Percentiles rank a stretch among this genome's conserved stretches.
Evolutionary conservation across 1,140 invertebrate genomes (phyloP).

Genomic region (Thalassaphorura encarpata): DNA sequence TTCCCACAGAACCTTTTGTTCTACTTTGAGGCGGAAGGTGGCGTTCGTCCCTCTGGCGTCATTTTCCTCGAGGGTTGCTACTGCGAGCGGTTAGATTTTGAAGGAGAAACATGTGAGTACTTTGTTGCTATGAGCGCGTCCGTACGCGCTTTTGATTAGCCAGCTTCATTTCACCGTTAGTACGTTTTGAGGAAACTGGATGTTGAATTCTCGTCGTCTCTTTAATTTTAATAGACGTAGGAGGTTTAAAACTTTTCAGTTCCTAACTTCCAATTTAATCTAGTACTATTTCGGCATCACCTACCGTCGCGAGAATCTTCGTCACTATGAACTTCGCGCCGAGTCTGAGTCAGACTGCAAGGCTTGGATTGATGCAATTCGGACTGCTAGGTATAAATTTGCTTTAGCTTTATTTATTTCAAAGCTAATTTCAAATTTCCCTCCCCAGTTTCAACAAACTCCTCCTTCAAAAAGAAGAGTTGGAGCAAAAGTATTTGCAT

Average conservation of each 20-base stretch:
- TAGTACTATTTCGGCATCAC: constrained; percentile 84
- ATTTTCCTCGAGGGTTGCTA: constrained; percentile 81
- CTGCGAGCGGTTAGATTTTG: constrained; percentile 63
- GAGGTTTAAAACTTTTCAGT: too few relatives aligned
- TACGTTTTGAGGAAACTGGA: too few relatives aligned
- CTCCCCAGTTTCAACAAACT: constrained; percentile 76
- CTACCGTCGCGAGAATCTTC: constrained; percentile 71
- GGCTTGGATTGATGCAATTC: constrained; percentile 80
- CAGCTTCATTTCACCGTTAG: too few relatives aligned
- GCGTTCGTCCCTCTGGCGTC: constrained; percentile 65
- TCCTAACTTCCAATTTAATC: too few relatives aligned
- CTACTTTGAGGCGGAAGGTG: constrained; percentile 76
- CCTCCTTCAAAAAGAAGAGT: constrained; percentile 77
- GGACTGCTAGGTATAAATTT: constrained; percentile 65
- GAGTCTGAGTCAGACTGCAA: constrained; percentile 74
- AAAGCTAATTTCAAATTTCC: not conserved
- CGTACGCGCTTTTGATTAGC: too few relatives aligned
- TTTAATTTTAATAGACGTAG: too few relatives aligned
- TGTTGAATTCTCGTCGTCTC: too few relatives aligned
- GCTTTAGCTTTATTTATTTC: not conserved
- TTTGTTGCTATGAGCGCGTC: too few relatives aligned
- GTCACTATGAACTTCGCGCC: constrained; percentile 77
- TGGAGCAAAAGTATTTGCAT: constrained; percentile 88
- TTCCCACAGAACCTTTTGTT: constrained; percentile 69
- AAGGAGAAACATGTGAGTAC: constrained; percentile 49